Conservation (phyloP, 2,888 invertebrate species). For the Drosophila limbata region DNA sequence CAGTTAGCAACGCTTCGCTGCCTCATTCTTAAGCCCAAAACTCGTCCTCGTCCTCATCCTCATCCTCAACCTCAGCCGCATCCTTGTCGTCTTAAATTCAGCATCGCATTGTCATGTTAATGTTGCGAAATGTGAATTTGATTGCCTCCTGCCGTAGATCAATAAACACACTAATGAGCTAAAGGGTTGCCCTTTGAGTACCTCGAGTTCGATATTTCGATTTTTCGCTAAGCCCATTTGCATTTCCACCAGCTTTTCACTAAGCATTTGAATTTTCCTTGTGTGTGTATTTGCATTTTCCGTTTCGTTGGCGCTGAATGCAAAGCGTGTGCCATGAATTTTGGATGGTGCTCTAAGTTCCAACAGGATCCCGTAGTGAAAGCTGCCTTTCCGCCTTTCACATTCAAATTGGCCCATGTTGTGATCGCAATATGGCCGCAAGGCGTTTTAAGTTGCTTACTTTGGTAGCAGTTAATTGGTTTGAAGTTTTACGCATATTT, state of each 20-base stretch:
- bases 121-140: slow-evolving; percentile 81
- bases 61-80: slow-evolving; percentile 20
- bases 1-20: slow-evolving; percentile 69
- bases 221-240: slow-evolving; percentile 64
- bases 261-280: slow-evolving; percentile 17
- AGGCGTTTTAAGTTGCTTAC: slow-evolving; percentile 76
- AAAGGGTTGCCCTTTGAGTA: slow-evolving; percentile 41
- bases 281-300: slow-evolving; percentile 62
- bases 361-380: slow-evolving; percentile 59
- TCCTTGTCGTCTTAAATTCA: slow-evolving; percentile 17
- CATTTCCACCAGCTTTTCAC: slow-evolving; percentile 50
- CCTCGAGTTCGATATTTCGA: background rate
- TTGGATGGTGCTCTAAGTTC: slow-evolving; percentile 32
- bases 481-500: slow-evolving; percentile 73
- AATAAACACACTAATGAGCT: slow-evolving; percentile 75
- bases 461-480: slow-evolving; percentile 75
- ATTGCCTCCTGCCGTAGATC: slow-evolving; percentile 77
- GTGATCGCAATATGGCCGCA: slow-evolving; percentile 53
- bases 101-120: slow-evolving; percentile 78
- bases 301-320: slow-evolving; percentile 76
- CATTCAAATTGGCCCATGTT: slow-evolving; percentile 67
- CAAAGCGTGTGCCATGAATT: slow-evolving; percentile 70
- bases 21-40: slow-evolving; percentile 11
- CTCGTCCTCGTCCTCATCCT: background rate
- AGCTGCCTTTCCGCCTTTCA: slow-evolving; percentile 58